Base-by-base conservation (phyloP, 35 echinoderm and acorn worm genomes). In the Lytechinus pictus region DNA sequence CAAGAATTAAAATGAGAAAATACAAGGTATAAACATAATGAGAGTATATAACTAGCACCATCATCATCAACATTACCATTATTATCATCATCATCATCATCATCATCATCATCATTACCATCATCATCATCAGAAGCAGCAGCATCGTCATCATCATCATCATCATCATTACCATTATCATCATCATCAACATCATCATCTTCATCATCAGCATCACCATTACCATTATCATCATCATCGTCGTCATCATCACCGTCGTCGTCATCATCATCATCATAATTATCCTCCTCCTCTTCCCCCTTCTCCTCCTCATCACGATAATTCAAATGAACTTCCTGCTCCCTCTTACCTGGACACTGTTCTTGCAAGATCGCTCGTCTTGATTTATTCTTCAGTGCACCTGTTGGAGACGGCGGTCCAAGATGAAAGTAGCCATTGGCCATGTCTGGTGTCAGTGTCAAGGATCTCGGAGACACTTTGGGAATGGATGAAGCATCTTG, bases 391-490 rank as follows among this genome's bases (percentile, higher is more conserved):
- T 90, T 90, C 16, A 52, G 10, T 9, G 21, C 21, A 12, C 16
- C 28, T n/a, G 29, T 28, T 52, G 88, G 88, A 52, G 88, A 54
- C 52, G 88, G 28, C 16, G 4, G 10, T 28, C 9, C 52, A 54
- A 52, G 52, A 90, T 44, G 88, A 28, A 90, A 90, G 88, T 90
- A 90, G 28, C 88, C 88, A 90, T 90, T 90, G 88, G 88, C 88
- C 52, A 54, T 90, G 88, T 90, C 88, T 90, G 88, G 29, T 90
- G 88, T 51, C 88, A 90, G 66, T 79, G 66, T 79, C 66, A 79
- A 79, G 66, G 66, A 79, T 79, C 66, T 9, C 8, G 57, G 57
- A 60, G 57, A 60, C 57, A 60, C 57, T 60, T 16, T 79, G 66
- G 19, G 19, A 79, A 79, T n/a, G 66, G 66, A 79, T 79, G 66